Conservation (phyloP, 2,797 vertebrate genomes). For the Amphiprion clarkii region DNA sequence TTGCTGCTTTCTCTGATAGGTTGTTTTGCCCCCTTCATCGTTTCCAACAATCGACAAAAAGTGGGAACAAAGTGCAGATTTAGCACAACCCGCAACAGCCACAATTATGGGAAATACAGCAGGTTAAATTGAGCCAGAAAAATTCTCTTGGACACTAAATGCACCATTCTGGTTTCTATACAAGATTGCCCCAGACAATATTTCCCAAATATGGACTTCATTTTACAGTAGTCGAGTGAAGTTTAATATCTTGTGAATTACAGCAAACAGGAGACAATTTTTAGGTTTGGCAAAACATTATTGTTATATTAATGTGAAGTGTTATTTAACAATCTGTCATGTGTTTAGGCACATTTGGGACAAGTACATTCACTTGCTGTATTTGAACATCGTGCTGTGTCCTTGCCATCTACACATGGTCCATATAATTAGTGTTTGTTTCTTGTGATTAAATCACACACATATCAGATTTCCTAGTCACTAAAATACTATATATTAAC, state of each 20-base stretch:
- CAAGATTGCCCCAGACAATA: no score
- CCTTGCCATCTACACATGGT: neutral
- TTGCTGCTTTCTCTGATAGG: neutral
- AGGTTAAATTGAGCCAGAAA: neutral
- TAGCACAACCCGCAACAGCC: neutral
- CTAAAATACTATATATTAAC: neutral
- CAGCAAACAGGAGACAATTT: neutral
- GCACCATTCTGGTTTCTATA: no score
- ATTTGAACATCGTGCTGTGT: neutral
- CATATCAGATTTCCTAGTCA: neutral
- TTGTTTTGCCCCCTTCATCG: neutral
- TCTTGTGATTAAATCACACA: constrained; percentile 2
- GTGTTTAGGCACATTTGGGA: neutral
- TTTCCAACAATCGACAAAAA: neutral
- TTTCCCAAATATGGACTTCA: no score
- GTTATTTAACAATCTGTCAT: no score
- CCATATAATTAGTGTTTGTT: neutral
- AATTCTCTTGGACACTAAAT: no score
- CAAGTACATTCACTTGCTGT: neutral
- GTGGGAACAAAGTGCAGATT: neutral
- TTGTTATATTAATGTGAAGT: neutral
- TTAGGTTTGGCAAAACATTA: neutral
- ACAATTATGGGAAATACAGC: neutral
- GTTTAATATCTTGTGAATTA: neutral
- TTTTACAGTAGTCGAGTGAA: no score